Evolutionary conservation across 2,888 invertebrate species (phyloP).

Genomic region (Schrankia costaestrigalis): DNA sequence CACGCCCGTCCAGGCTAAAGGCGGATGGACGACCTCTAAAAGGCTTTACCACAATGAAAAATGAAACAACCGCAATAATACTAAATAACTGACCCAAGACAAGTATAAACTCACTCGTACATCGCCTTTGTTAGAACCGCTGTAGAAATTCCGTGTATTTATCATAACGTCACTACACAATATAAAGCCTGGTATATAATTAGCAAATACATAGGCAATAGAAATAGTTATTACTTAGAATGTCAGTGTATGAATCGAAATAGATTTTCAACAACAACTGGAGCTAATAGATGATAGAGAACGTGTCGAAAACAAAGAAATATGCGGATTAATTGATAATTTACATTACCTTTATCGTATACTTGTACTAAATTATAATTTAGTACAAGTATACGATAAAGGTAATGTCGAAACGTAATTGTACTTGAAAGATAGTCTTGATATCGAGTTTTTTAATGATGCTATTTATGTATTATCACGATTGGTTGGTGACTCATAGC

Average conservation of each 20-base stretch:
- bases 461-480: slow-evolving; percentile 28
- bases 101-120: too few relatives aligned
- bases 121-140: too few relatives aligned
- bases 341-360: too few relatives aligned
- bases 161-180: slow-evolving; percentile 18
- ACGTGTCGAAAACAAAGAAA: not conserved
- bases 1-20: too few relatives aligned
- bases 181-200: slow-evolving; percentile 37
- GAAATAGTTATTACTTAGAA: not conserved
- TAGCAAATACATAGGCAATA: slow-evolving; percentile 20
- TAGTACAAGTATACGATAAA: too few relatives aligned
- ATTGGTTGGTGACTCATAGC: slow-evolving; percentile 47
- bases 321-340: slow-evolving; percentile 1
- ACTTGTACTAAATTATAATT: too few relatives aligned
- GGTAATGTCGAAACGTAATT: not conserved
- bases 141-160: slow-evolving; percentile 20
- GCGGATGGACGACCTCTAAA: too few relatives aligned
- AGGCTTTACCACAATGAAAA: too few relatives aligned
- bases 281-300: too few relatives aligned
- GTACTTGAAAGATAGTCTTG: slow-evolving; percentile 1
- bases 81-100: too few relatives aligned
- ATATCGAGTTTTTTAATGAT: slow-evolving; percentile 6
- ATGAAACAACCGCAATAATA: too few relatives aligned
- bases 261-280: not conserved
- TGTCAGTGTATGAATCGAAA: not conserved